Conservation (phyloP, 1,140 invertebrate genomes). For the Aphaenogaster floridana region DNA sequence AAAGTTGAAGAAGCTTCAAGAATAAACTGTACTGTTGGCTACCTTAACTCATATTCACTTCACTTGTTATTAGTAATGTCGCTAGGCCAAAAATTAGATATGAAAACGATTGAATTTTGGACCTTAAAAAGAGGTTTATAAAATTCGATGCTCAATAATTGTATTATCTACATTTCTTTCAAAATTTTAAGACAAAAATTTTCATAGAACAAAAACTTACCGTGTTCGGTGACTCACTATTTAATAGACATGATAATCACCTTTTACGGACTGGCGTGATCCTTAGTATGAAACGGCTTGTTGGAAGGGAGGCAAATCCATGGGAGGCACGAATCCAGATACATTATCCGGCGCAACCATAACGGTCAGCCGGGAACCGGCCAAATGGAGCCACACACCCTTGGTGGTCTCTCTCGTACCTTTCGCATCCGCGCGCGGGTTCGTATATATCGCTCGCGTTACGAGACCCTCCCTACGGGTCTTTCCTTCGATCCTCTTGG, state of each 20-base stretch:
- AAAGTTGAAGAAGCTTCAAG: neutral
- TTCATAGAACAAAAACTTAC: neutral
- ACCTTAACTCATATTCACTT: neutral
- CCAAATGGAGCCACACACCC: constrained; percentile 55
- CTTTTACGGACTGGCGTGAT: constrained; percentile 17
- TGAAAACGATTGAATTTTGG: neutral
- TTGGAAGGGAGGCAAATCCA: constrained; percentile 29
- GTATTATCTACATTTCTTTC: neutral
- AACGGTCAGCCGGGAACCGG: constrained; percentile 47
- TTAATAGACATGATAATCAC: constrained; percentile 14
- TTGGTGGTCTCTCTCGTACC: constrained; percentile 54
- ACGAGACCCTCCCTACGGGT: constrained; percentile 31
- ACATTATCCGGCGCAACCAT: constrained; percentile 59
- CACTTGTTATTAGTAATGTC: neutral
- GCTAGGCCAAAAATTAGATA: neutral
- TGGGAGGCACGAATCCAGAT: constrained; percentile 59
- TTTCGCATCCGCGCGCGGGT: constrained; percentile 33
- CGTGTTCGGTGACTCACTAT: neutral
- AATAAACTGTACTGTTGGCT: neutral
- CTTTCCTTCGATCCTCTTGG: constrained; percentile 34
- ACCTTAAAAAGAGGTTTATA: neutral
- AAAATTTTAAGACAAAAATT: neutral
- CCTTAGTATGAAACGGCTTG: constrained; percentile 15
- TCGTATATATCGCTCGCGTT: constrained; percentile 50
- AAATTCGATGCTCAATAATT: neutral